Base-by-base conservation (phyloP, 2,888 invertebrate genomes). In the Epirrhoe tristata region DNA sequence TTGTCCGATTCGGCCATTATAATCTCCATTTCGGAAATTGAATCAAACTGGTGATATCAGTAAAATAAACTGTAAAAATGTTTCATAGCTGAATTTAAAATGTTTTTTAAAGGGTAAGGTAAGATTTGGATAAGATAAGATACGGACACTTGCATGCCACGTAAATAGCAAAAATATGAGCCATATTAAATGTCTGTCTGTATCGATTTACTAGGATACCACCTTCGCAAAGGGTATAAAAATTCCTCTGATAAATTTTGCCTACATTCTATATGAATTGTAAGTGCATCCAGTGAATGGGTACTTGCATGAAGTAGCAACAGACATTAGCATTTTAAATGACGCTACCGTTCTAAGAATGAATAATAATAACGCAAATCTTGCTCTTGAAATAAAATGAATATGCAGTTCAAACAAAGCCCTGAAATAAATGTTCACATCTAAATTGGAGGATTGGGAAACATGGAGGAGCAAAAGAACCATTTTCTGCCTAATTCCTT, bases 281-380 rank as follows among this genome's bases (percentile, higher is more conserved):
- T n/a, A 58, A 34, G 58, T 36, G 52, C 59, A 59, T 59, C 36
- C 32, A 8, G 24, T 3, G 24, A 24, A 24, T 24, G 24, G 24
- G 5, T n/a, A 32, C 5, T 17, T 52, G 16, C 36, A 52, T 51
- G 17, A 50, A 48, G 56, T 24, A 54, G 43, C 1, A 48, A 70
- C 77, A 73, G 70, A 74, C 74, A 85, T 85, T 85, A 82, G 80
- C 83, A 85, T 82, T 83, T 80, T 81, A 84, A 84, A 85, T 80
- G 78, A 77, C 66, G 76, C 61, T 46, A 6, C 43, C 54, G 64
- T 51, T 46, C 58, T 68, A 50, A 55, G 51, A 58, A 63, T 53
- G 61, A 50, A 57, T 58, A 58, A 57, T 58, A 58, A 59, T 69
- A 63, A 69, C 67, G 66, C 53, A 53, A 58, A 57, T 64, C 66